Conservation (phyloP, 2,113 vertebrate species). For the Theristicus caerulescens region DNA sequence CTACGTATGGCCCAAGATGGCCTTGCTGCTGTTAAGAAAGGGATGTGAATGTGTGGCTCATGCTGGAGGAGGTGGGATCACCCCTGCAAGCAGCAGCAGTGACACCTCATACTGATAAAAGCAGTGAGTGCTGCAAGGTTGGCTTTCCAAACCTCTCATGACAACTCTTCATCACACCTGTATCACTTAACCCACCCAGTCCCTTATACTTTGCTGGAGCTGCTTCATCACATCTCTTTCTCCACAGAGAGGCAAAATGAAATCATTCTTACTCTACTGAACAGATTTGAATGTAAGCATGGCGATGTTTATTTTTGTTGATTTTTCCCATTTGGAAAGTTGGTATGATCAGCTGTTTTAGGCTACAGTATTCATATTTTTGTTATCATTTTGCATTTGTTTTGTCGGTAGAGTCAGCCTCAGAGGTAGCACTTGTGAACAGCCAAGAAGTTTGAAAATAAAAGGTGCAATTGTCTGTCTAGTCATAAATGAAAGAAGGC, state of each 20-base stretch:
- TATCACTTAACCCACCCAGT: neutral
- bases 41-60: neutral
- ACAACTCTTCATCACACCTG: neutral
- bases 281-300: neutral
- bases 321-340: neutral
- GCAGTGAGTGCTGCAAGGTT: neutral
- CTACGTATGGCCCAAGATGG: rapidly evolving
- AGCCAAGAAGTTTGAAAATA: neutral
- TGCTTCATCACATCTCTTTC: neutral
- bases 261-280: neutral
- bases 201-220: neutral
- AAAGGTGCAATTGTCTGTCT: neutral
- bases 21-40: neutral
- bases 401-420: neutral
- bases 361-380: neutral
- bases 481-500: neutral
- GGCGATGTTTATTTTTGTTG: neutral
- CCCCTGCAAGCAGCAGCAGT: neutral
- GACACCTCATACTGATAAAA: neutral
- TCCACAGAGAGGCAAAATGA: neutral
- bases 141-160: neutral
- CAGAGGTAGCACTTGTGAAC: neutral
- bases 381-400: neutral
- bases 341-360: neutral
- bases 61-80: neutral